Evolutionary conservation across 2,113 vertebrate genomes (phyloP), one percentile per base, ranked within the genome.

Genomic region (Daphoenositta chrysoptera): DNA sequence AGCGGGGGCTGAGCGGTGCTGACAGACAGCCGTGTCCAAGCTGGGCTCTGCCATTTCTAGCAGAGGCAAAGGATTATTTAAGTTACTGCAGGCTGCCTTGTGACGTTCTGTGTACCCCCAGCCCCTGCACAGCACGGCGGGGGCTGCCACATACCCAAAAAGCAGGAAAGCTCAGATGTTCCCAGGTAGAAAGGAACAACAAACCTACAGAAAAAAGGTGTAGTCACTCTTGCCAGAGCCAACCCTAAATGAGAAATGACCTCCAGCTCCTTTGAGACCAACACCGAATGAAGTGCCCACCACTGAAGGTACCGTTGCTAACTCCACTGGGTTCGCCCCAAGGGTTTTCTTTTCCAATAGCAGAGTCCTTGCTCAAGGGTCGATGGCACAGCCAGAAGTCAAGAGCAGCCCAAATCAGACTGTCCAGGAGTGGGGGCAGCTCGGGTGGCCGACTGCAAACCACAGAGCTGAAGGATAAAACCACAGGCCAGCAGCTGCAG

Each of bases 41-140:
- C 17, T 15, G 0, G 23, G 71, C 11, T 9, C 61, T 61, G n/a
- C 26, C 37, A 26, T 42, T 73, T 39, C 26, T 18, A 28, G 28
- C 26, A 33, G 17, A 58, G 50, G 12, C 18, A 65, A 73, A 56
- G 30, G 35, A 35, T 45, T 35, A 5, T 27, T 70, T 11, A 5
- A 72, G 19, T 33, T 37, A 22, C 5, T 61, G 13, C 15, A 27
- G 0, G 0, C 27, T 51, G 68, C n/a, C 44, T 47, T 30, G 47
- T 11, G 51, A 19, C 18, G 40, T 37, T 37, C 44, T 44, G 16
- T 9, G 3, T 7, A 11, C 28, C 87, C 23, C 42, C 56, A 51
- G 39, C 31, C 48, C 17, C 39, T 19, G 33, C 21, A 2, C 40
- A 76, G n/a, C 9, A 9, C 76, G 23, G 37, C 0, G 0, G 23